Conservation (phyloP, 2,113 vertebrate species). For the Diglossa brunneiventris region DNA sequence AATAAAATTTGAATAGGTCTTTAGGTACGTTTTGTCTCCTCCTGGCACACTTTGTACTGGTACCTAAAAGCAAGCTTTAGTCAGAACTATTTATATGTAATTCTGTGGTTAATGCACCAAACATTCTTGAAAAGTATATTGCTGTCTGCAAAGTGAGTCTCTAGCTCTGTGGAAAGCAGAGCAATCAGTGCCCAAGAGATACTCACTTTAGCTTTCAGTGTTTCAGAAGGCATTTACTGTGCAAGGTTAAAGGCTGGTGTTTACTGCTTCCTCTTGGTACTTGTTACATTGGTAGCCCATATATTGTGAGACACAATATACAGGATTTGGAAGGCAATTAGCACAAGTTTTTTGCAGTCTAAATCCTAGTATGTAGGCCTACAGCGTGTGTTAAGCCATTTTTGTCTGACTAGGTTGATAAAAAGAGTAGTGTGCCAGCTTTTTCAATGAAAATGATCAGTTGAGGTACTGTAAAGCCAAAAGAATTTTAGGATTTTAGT, state of each 20-base stretch:
- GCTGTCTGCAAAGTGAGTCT: constrained; percentile 8
- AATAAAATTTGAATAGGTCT: constrained; percentile 38
- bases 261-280: neutral
- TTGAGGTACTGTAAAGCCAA: neutral
- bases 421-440: neutral
- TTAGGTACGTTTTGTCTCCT: constrained; percentile 38
- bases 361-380: neutral
- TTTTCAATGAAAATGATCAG: neutral
- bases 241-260: neutral
- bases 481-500: neutral
- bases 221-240: neutral
- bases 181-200: constrained; percentile 11
- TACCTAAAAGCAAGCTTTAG: constrained; percentile 23
- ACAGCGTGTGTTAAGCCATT: neutral
- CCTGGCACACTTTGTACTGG: neutral
- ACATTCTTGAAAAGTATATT: constrained; percentile 19
- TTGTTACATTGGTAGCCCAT: neutral
- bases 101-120: constrained; percentile 36
- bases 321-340: neutral
- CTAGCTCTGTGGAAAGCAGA: neutral
- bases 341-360: neutral
- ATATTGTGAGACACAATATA: neutral
- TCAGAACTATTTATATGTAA: constrained; percentile 38
- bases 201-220: neutral
- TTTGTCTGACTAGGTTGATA: neutral